A percentile compares a stretch with the other conserved stretches of the same genome.
Conservation (phyloP, 2,888 invertebrate species). For the Nomada hirtipes region DNA sequence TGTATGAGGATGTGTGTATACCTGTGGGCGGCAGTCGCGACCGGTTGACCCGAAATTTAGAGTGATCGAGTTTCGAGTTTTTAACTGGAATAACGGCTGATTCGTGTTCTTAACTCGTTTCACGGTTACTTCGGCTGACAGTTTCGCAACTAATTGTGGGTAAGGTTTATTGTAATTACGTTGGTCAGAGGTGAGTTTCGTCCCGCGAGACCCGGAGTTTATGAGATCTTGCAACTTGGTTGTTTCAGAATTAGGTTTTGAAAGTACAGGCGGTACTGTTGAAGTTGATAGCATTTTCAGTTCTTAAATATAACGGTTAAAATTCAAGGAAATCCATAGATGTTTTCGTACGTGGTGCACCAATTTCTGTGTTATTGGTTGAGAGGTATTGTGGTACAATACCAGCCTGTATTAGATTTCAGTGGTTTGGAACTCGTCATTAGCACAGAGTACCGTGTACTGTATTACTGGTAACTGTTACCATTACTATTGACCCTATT, state of each 20-base stretch:
- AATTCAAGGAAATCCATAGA: no score
- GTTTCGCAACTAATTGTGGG: not conserved
- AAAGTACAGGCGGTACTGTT: no score
- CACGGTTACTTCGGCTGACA: not conserved
- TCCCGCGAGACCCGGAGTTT: not conserved
- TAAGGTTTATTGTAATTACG: not conserved
- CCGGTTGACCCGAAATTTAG: slow-evolving; percentile 15
- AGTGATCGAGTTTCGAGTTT: slow-evolving; percentile 26
- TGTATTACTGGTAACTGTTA: slow-evolving; percentile 7
- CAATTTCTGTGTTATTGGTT: not conserved
- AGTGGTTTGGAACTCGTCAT: not conserved
- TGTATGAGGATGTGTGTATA: not conserved
- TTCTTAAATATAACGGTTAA: no score
- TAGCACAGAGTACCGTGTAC: not conserved
- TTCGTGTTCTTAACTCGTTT: not conserved
- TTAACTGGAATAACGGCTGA: not conserved
- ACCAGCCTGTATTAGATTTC: not conserved
- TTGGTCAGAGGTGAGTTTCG: not conserved
- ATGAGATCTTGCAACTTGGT: not conserved
- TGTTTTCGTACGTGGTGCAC: no score
- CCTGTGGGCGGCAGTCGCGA: not conserved
- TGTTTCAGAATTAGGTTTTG: no score
- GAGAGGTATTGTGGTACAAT: not conserved
- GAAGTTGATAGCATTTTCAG: no score
- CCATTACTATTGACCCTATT: slow-evolving; percentile 10